These are phyloP conservation scores for Drosophila anomelani DNA, from an alignment of 2,888 invertebrate species.

Conservation along the genomic window DNA sequence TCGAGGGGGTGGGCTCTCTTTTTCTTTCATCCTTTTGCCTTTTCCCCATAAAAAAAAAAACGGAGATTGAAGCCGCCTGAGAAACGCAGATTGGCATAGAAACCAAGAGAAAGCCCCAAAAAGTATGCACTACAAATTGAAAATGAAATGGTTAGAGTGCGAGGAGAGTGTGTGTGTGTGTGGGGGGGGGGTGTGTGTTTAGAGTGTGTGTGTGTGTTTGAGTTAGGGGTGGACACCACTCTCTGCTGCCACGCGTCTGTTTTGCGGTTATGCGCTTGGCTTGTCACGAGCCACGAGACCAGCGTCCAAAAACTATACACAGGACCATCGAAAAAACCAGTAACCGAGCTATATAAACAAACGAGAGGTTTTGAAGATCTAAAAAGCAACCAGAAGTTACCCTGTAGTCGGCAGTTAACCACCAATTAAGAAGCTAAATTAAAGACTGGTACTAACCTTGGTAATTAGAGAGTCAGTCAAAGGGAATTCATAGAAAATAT, in stretches of 20 bases:
- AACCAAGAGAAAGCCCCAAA: constrained; percentile 59
- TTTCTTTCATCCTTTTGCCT: background rate
- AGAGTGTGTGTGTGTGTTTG: background rate
- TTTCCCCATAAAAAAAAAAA: constrained; percentile 16
- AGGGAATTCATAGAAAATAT: too few relatives aligned
- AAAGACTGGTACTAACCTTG: background rate
- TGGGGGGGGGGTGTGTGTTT: background rate
- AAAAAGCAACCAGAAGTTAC: background rate
- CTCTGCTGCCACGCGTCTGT: constrained; percentile 38
- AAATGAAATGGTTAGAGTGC: constrained; percentile 46
- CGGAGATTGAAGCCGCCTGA: constrained; percentile 18
- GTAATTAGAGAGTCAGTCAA: too few relatives aligned
- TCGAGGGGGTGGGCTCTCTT: background rate
- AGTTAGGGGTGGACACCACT: background rate
- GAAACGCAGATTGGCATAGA: constrained; percentile 33
- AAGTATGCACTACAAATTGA: constrained; percentile 61
- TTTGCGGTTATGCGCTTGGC: constrained; percentile 74
- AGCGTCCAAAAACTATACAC: constrained; percentile 59
- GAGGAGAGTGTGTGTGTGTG: background rate
- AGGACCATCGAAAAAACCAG: constrained; percentile 23
- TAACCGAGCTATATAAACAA: constrained; percentile 6
- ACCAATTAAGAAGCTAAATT: background rate
- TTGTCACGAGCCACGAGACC: constrained; percentile 73
- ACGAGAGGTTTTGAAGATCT: background rate
- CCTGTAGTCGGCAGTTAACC: background rate